These are phyloP conservation scores for Ptilorrhoa leucosticta DNA, from an alignment of 2,113 vertebrate genomes.

Conservation along the genomic window DNA sequence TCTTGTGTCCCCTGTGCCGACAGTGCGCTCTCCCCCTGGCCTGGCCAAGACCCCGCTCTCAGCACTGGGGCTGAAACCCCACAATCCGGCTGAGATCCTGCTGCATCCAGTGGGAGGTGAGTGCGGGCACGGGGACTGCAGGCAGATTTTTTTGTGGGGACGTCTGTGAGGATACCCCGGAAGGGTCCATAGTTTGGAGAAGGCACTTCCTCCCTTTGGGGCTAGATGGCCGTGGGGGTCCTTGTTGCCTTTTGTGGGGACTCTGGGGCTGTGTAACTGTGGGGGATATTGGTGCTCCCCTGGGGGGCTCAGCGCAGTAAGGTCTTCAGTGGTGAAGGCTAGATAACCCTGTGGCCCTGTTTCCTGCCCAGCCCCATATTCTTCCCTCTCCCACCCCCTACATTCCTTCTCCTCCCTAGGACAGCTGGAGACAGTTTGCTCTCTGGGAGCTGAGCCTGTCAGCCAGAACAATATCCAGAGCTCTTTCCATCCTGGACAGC, in stretches of 20 bases:
- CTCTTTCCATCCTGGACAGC: neutral
- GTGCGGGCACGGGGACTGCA: neutral
- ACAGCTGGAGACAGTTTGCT: neutral
- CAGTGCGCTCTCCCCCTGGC: conserved; percentile 93
- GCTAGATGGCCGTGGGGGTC: neutral
- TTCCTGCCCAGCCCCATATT: neutral
- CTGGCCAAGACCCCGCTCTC: conserved; percentile 95
- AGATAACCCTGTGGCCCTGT: neutral
- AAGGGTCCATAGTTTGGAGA: neutral
- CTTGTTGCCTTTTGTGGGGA: neutral
- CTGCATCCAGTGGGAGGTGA: conserved; percentile 91
- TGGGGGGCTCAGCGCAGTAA: neutral
- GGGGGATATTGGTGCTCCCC: neutral
- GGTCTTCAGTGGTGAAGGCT: neutral
- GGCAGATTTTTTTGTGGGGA: neutral
- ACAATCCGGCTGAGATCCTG: conserved; percentile 92
- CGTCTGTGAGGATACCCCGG: accelerated
- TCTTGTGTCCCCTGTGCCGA: neutral
- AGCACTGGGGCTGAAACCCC: conserved; percentile 92
- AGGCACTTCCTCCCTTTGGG: neutral
- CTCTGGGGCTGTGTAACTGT: neutral
- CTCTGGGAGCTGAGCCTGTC: neutral
- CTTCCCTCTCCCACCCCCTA: neutral
- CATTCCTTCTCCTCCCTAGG: neutral
- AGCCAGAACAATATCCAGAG: conserved; percentile 8